Conservation (phyloP, 2,888 invertebrate species). For the Mimachlamys varia region DNA sequence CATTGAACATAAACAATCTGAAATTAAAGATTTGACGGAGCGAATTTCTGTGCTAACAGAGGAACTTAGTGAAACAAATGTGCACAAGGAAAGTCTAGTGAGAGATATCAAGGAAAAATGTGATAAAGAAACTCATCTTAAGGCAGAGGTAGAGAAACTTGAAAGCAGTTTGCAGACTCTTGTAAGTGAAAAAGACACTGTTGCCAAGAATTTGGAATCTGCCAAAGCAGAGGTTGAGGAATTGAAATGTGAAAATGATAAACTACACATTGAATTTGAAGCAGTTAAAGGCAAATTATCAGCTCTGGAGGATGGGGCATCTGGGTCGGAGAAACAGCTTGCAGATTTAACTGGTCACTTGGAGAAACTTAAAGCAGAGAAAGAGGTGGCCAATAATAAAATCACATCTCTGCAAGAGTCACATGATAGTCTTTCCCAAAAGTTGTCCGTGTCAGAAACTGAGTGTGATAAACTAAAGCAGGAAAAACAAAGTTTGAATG, state of each 20-base stretch:
- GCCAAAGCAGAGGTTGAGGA: constrained; percentile 12
- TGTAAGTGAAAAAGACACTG: constrained; percentile 17
- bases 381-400: background rate
- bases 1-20: constrained; percentile 22
- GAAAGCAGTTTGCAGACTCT: background rate
- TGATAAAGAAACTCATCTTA: background rate
- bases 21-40: constrained; percentile 34
- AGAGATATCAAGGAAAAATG: constrained; percentile 32
- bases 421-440: background rate
- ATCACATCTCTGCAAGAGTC: background rate
- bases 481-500: background rate
- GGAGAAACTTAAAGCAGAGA: background rate
- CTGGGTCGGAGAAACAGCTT: background rate
- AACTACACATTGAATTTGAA: background rate
- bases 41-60: constrained; percentile 24
- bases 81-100: background rate
- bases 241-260: constrained; percentile 12
- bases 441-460: constrained; percentile 20
- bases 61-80: constrained; percentile 19
- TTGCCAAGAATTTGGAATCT: background rate
- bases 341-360: background rate
- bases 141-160: background rate
- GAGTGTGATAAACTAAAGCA: background rate
- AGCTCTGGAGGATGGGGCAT: background rate
- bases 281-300: constrained; percentile 24